Conservation (phyloP, 1,140 invertebrate genomes). For the Drosophila rhopaloa region DNA sequence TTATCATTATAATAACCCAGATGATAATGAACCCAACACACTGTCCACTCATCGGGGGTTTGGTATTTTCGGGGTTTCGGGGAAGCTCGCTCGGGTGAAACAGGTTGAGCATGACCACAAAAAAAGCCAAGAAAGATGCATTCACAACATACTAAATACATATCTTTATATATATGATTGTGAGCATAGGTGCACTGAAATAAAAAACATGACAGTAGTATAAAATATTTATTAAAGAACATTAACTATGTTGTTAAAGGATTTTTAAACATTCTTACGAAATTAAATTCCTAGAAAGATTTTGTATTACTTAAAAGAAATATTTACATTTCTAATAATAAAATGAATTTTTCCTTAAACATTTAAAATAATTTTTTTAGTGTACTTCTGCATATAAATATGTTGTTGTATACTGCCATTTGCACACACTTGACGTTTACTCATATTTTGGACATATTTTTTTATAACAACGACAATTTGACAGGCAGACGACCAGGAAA, state of each 20-base stretch:
- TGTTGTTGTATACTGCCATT: slow-evolving; percentile 37
- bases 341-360: too few species aligned
- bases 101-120: slow-evolving; percentile 53
- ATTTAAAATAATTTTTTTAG: background rate
- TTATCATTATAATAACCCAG: slow-evolving; percentile 47
- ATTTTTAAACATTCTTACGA: too few species aligned
- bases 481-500: slow-evolving; percentile 38
- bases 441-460: slow-evolving; percentile 49
- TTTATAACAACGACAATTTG: slow-evolving; percentile 75
- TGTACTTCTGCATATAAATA: slow-evolving; percentile 11
- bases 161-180: background rate
- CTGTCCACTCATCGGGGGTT: slow-evolving; percentile 29
- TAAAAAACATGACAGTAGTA: background rate
- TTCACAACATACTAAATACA: slow-evolving; percentile 18
- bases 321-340: too few species aligned
- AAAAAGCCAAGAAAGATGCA: slow-evolving; percentile 33
- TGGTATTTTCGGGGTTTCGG: slow-evolving; percentile 23
- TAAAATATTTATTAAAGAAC: too few species aligned
- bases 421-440: slow-evolving; percentile 67
- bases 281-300: too few species aligned
- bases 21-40: slow-evolving; percentile 41
- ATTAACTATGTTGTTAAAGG: too few species aligned
- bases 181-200: slow-evolving; percentile 10
- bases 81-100: slow-evolving; percentile 53
- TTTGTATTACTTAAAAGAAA: too few species aligned